Evolutionary conservation across 2,113 vertebrate genomes (phyloP).

Genomic region (Oreocharis arfaki): DNA sequence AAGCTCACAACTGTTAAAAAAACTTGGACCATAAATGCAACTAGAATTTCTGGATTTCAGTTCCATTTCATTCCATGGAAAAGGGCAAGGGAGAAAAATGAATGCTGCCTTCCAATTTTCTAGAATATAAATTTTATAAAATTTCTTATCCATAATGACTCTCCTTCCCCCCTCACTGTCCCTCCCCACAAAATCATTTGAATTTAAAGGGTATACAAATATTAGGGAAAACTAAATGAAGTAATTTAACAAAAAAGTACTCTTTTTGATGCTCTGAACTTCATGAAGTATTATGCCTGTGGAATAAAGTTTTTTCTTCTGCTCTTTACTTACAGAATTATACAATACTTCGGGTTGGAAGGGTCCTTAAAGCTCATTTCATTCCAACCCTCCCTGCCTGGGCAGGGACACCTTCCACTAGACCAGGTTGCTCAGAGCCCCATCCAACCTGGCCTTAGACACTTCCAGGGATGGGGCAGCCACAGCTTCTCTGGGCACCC

Average conservation of each 20-base stretch:
- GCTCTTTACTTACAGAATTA: background rate
- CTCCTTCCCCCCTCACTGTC: accelerated
- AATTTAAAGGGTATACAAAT: background rate
- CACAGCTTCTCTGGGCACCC: background rate
- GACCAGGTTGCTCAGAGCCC: background rate
- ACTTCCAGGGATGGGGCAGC: background rate
- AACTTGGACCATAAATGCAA: background rate
- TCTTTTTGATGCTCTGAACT: background rate
- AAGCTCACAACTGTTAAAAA: background rate
- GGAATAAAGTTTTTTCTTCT: background rate
- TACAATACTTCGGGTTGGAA: background rate
- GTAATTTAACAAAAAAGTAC: background rate
- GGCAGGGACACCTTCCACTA: background rate
- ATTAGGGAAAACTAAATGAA: background rate
- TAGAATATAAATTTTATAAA: background rate
- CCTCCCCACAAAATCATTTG: background rate
- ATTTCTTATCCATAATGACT: background rate
- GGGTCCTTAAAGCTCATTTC: background rate
- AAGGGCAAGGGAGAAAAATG: background rate
- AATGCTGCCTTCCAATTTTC: background rate
- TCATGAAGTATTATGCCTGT: background rate
- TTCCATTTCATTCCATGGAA: background rate
- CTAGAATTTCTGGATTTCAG: background rate
- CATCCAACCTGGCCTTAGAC: background rate
- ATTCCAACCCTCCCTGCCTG: accelerated